Base-by-base conservation (phyloP, 2,797 vertebrate species). In the Cirrhinus mrigala region DNA sequence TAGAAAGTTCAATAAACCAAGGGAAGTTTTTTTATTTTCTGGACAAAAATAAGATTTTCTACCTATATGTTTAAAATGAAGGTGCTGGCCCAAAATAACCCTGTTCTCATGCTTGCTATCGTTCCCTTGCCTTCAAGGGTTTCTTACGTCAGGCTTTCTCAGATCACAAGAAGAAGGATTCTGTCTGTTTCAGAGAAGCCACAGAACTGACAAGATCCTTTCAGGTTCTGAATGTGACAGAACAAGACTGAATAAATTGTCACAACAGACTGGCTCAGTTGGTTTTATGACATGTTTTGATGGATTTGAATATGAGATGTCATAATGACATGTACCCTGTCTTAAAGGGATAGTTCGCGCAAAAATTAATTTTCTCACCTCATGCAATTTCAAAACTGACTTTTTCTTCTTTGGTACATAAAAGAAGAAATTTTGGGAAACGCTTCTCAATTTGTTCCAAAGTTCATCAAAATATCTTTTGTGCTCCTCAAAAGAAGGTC, bases 281-380 rank as follows among this genome's bases (percentile, higher is more conserved):
- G 70, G 56, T 73, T 60, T 82, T 40, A 74, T 29, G 22, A 74
- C 7, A 74, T 20, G 8, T 62, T 76, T 29, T 76, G 46, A 76
- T 22, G 12, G 58, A 40, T 62, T 18, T 50, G 22, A 64, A 74
- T 48, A 50, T 22, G 6, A 82, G 69, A 58, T 46, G 44, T 24
- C 27, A 52, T 7, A 46, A 52, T 10, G 24, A 79, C 58, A 48
- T 9, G 22, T n/a, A 12, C 15, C 11, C 52, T 46, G 68, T 44
- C n/a, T 54, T 58, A 14, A 71, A 56, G 18, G 18, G 68, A 33
- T 20, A 33, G 48, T 11, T 75, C 27, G 22, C 12, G 15, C 3
- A 27, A 52, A 46, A 70, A 24, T 9, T 2, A 22, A 0, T n/a
- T 70, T 22, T 14, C 37, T 70, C 56, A 22, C 11, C 44, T 27